Conservation (phyloP, 1,140 invertebrate species). For the Pseudomyrmex sp. region DNA sequence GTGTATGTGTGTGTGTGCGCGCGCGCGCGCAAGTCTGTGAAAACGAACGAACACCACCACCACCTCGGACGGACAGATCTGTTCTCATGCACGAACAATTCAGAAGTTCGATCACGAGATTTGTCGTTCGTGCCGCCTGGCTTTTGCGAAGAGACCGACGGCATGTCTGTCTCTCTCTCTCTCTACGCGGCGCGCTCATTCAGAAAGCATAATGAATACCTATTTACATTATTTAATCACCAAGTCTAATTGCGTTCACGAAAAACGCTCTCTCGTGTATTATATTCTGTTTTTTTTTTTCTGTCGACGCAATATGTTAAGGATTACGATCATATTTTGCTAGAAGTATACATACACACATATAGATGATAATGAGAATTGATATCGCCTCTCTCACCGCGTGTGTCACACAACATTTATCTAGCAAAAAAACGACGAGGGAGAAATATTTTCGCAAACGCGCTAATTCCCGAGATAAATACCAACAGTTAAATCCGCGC, state of each 20-base stretch:
- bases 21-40: constrained; percentile 8
- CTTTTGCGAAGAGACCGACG: constrained; percentile 10
- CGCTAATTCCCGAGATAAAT: constrained; percentile 55
- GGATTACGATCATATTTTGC: constrained; percentile 38
- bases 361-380: constrained; percentile 37
- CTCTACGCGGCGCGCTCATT: background rate
- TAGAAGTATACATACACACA: background rate
- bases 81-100: constrained; percentile 55
- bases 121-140: constrained; percentile 23
- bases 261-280: background rate
- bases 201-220: constrained; percentile 14
- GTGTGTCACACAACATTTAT: constrained; percentile 41
- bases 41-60: constrained; percentile 31
- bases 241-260: constrained; percentile 6
- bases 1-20: constrained; percentile 3
- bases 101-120: constrained; percentile 45
- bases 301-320: background rate
- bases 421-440: constrained; percentile 27
- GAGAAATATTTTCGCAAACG: constrained; percentile 49
- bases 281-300: constrained; percentile 11
- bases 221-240: constrained; percentile 23
- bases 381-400: constrained; percentile 11
- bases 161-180: constrained; percentile 6
- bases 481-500: constrained; percentile 48
- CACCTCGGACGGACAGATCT: background rate